Evolutionary conservation across 1,140 invertebrate species (phyloP).

Genomic region (Caligus rogercresseyi): DNA sequence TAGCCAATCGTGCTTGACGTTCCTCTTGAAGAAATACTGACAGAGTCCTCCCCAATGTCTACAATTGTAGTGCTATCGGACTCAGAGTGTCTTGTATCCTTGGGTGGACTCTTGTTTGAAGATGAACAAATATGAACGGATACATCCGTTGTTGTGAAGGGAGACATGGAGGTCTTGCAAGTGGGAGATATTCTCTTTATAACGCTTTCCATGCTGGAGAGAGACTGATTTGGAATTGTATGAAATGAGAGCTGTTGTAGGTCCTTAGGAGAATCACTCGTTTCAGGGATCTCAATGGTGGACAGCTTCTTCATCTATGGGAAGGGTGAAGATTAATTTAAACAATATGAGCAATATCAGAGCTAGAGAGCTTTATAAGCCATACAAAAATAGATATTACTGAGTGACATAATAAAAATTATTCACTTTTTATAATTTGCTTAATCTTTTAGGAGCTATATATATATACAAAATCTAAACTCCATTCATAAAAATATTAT

Average conservation of each 20-base stretch:
- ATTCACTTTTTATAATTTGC: too few relatives aligned
- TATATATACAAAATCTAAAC: too few relatives aligned
- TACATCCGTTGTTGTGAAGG: not conserved
- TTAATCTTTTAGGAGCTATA: too few relatives aligned
- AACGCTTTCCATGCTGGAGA: not conserved
- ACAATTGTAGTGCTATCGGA: not conserved
- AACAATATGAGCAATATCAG: too few relatives aligned
- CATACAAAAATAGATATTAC: too few relatives aligned
- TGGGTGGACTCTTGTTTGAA: not conserved
- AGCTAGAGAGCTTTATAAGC: too few relatives aligned
- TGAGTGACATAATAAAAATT: too few relatives aligned
- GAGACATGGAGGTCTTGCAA: not conserved
- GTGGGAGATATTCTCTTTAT: not conserved
- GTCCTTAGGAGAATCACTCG: not conserved
- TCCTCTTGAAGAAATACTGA: conserved; percentile 13
- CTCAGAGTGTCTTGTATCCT: not conserved
- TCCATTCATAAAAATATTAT: too few relatives aligned
- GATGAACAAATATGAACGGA: not conserved
- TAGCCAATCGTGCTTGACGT: conserved; percentile 11
- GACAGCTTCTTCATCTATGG: not conserved
- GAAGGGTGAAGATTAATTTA: not conserved
- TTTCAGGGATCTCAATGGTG: not conserved
- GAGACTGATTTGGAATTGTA: not conserved
- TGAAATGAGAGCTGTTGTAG: not conserved
- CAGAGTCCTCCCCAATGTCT: not conserved